A percentile compares a stretch with the other conserved stretches of the same genome.
phyloP scores from a whole-genome alignment of 1,140 invertebrate species.

The Achroia grisella region DNA sequence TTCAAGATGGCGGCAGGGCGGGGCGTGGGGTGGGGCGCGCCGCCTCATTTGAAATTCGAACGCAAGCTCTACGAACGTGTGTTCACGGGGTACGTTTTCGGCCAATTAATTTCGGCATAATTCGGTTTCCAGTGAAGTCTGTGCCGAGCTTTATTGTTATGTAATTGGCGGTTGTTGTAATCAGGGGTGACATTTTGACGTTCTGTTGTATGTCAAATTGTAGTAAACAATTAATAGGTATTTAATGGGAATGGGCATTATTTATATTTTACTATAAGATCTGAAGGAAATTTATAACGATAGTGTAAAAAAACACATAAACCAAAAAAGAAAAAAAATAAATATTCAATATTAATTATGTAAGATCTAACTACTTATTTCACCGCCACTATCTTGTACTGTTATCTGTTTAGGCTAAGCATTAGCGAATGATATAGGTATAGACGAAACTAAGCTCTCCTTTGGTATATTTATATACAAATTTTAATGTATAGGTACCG shows the following conservation, averaged over 20 bases:
- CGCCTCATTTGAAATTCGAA: constrained; percentile 73
- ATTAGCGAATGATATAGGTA: no score
- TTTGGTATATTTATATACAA: no score
- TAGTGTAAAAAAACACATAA: no score
- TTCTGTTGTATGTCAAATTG: neutral
- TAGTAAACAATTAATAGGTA: neutral
- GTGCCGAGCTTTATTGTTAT: constrained; percentile 43
- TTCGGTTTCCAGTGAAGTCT: constrained; percentile 45
- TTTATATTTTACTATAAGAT: no score
- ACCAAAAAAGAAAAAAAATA: no score
- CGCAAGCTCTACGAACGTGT: constrained; percentile 66
- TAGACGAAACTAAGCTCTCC: no score
- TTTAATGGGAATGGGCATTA: neutral
- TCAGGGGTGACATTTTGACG: constrained; percentile 11
- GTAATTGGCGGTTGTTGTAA: constrained; percentile 40
- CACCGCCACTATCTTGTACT: no score
- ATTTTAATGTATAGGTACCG: no score
- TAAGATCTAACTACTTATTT: no score
- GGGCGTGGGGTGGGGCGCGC: constrained; percentile 58
- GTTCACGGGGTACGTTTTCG: constrained; percentile 57
- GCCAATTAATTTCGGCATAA: constrained; percentile 68
- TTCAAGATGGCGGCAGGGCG: constrained; percentile 67
- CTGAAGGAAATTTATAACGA: no score
- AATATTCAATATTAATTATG: no score
- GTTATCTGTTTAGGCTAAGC: no score